These are phyloP conservation scores for Scaptomyza montana DNA, from an alignment of 1,140 invertebrate species.

Conservation along the genomic window DNA sequence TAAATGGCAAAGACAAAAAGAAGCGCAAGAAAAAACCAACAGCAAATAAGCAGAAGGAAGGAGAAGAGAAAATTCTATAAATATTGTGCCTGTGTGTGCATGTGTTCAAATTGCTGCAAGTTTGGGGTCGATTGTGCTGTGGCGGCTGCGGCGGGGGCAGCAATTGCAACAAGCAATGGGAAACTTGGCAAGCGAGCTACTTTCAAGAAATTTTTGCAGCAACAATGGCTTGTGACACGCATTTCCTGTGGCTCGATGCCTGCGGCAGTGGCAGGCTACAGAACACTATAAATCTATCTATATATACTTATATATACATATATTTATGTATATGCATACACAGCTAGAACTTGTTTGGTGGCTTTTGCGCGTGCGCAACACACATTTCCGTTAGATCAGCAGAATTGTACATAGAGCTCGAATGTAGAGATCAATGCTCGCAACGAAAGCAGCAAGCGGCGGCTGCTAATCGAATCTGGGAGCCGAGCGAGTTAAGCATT, in stretches of 20 bases:
- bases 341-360: constrained; percentile 37
- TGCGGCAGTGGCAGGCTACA: neutral
- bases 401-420: neutral
- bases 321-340: constrained; percentile 1
- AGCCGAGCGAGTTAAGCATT: constrained; percentile 27
- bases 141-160: neutral
- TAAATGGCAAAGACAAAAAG: constrained; percentile 8
- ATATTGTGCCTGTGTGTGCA: constrained; percentile 19
- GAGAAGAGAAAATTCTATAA: constrained; percentile 41
- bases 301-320: neutral
- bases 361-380: constrained; percentile 55
- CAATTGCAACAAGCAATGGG: constrained; percentile 29
- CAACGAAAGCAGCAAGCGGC: constrained; percentile 1
- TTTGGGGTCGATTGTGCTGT: neutral
- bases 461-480: constrained; percentile 44
- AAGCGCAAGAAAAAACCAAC: neutral
- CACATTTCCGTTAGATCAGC: constrained; percentile 47
- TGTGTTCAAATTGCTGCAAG: constrained; percentile 8
- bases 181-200: constrained; percentile 39
- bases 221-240: constrained; percentile 38
- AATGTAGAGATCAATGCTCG: constrained; percentile 45
- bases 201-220: constrained; percentile 41
- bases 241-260: constrained; percentile 31
- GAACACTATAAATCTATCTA: neutral
- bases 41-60: neutral